Evolutionary conservation across 2,888 invertebrate genomes (phyloP).

Genomic region (Caenorhabditis zanzibari): DNA sequence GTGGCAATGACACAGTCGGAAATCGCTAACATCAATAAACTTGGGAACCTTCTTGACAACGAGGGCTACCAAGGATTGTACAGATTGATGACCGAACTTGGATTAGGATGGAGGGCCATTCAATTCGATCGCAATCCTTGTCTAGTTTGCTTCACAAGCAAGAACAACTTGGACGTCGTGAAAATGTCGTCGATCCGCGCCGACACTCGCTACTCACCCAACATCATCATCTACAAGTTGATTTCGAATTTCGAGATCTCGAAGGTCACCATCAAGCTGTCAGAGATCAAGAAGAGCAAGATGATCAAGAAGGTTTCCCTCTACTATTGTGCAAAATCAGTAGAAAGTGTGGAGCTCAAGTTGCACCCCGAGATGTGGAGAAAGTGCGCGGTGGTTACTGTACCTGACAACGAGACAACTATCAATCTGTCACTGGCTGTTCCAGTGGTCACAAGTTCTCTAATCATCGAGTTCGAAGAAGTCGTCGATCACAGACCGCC

Average conservation of each 20-base stretch:
- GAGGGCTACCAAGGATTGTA: conserved; percentile 64
- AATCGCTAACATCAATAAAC: conserved; percentile 51
- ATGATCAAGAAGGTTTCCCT: conserved; percentile 92
- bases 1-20: conserved; percentile 61
- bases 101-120: conserved; percentile 70
- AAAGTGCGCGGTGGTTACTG: conserved; percentile 92
- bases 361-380: conserved; percentile 90
- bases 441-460: conserved; percentile 96
- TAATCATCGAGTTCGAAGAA: conserved; percentile 98
- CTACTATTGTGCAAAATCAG: conserved; percentile 94
- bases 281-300: conserved; percentile 96
- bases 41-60: conserved; percentile 33
- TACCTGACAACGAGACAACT: conserved; percentile 45
- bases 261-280: conserved; percentile 93
- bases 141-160: conserved; percentile 88
- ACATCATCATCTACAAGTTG: conserved; percentile 96
- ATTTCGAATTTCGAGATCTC: conserved; percentile 91
- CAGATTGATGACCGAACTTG: conserved; percentile 62
- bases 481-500: conserved; percentile 97
- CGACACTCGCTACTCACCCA: conserved; percentile 98
- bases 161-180: conserved; percentile 35
- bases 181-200: conserved; percentile 83
- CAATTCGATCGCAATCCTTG: conserved; percentile 87
- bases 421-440: conserved; percentile 67
- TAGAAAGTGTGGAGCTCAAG: conserved; percentile 97